Evolutionary conservation across 2,113 vertebrate genomes (phyloP).

Genomic region (Dolichotis patagonum): DNA sequence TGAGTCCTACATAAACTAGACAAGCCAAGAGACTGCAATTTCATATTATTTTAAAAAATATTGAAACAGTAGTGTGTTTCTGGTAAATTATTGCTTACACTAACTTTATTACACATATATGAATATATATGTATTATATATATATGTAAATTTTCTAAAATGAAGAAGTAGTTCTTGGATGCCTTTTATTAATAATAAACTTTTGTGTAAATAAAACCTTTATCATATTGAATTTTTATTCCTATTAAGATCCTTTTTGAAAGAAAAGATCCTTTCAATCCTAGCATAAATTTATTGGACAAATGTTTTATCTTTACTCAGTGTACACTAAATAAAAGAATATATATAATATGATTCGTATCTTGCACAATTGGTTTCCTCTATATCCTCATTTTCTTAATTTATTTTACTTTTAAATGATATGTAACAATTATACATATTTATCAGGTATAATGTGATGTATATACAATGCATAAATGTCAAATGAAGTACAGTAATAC

Average conservation of each 20-base stretch:
- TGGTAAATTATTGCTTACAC: background rate
- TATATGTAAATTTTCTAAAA: background rate
- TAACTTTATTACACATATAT: no score
- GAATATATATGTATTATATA: no score
- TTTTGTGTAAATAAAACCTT: background rate
- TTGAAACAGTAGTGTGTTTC: background rate
- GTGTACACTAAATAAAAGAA: background rate
- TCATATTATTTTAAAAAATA: background rate
- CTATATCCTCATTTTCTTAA: background rate
- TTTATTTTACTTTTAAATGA: background rate
- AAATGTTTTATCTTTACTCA: background rate
- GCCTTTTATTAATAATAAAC: background rate
- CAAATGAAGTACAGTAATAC: background rate
- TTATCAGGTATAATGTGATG: background rate
- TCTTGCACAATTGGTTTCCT: background rate
- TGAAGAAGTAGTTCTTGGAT: background rate
- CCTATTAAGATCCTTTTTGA: background rate
- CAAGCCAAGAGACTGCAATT: background rate
- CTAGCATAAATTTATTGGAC: background rate
- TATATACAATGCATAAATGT: background rate
- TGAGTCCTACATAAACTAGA: background rate
- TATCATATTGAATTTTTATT: background rate
- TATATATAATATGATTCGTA: background rate
- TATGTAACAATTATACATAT: background rate
- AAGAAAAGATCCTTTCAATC: background rate